These are phyloP conservation scores for Shinisaurus crocodilurus DNA, from an alignment of 2,113 vertebrate species.

Conservation along the genomic window DNA sequence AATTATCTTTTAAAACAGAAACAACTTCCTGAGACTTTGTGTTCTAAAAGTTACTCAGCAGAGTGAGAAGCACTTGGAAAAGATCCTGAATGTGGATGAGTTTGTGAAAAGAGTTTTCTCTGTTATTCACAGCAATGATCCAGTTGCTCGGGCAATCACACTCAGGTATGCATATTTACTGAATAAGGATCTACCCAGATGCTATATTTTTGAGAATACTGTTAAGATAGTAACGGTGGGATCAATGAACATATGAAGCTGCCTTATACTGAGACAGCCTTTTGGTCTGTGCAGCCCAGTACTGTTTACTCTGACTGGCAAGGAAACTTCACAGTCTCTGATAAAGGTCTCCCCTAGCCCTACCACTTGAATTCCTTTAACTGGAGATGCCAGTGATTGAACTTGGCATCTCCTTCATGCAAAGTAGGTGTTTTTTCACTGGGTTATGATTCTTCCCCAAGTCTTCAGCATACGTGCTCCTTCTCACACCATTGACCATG, in stretches of 20 bases:
- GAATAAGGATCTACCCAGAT: background rate
- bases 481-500: background rate
- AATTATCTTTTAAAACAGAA: conserved; percentile 78
- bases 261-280: background rate
- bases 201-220: background rate
- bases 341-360: background rate
- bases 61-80: conserved; percentile 98
- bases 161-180: conserved; percentile 81
- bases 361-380: background rate
- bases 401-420: background rate
- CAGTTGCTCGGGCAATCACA: conserved; percentile 95
- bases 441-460: background rate
- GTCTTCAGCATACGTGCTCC: background rate
- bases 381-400: background rate
- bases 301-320: no score
- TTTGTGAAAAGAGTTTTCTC: conserved; percentile 98
- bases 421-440: background rate
- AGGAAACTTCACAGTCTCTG: background rate
- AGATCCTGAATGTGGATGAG: conserved; percentile 98
- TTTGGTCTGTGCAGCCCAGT: background rate
- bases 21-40: conserved; percentile 96
- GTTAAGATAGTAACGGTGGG: background rate
- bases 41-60: conserved; percentile 98
- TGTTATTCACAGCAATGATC: conserved; percentile 98
- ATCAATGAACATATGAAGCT: background rate